Base-by-base conservation (phyloP, 1,140 invertebrate genomes). In the Drosophila insularis region DNA sequence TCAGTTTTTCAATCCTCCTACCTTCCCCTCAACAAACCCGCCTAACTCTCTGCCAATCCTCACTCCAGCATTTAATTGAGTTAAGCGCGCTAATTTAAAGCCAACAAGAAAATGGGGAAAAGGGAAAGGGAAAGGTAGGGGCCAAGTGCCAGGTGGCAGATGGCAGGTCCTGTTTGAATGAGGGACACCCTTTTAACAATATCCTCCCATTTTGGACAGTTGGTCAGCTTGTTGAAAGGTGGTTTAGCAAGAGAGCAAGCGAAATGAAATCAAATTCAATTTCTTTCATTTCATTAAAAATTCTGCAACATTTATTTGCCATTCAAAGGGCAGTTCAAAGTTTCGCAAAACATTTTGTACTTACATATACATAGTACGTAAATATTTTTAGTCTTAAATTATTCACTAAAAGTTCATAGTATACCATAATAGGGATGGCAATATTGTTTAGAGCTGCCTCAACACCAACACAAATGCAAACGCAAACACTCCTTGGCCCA, bases 61-160 rank as follows among this genome's bases (percentile, higher is more conserved):
- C 66, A 14, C 35, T 37, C 69, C 40, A 14, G 17, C 43, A 50
- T 87, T 80, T 89, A 87, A 87, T 87, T 87, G 82, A 82, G 82
- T 81, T 87, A 50, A 50, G 35, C 39, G 69, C 76, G 84, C 79
- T 87, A 87, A 87, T 87, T 87, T 87, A 79, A 87, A 87, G 79
- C 75, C 82, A 82, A 79, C 81, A 78, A 87, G 66, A 81, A 63
- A 74, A 70, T 61, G 66, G 43, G 32, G 32, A 40, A 19, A 63
- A 78, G 68, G 58, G 32, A 31, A 40, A 14, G 8, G 17, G 17
- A 10, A 10, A 21, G 46, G 8, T 35, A 35, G 32, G 10, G 32
- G 32, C 32, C 32, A 35, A 5, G 32, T 13, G 6, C 23, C 3
- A 17, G 13, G 2, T 7, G 17, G 5, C 21, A 23, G 54, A 19